These are phyloP conservation scores for Phenganax marumi DNA, from an alignment of 92 coral and sea anemone genomes.

Conservation along the genomic window DNA sequence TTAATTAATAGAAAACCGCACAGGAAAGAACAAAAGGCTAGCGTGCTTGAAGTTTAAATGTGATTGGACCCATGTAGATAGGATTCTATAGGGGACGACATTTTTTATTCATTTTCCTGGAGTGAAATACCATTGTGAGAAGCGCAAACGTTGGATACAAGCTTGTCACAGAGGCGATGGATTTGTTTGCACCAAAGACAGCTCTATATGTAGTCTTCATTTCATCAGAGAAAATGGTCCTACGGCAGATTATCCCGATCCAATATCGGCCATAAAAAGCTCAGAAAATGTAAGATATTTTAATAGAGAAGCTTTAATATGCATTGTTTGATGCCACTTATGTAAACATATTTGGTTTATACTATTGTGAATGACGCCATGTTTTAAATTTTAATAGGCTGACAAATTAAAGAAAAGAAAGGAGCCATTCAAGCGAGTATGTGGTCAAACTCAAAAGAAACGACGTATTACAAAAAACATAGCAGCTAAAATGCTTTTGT, in stretches of 20 bases:
- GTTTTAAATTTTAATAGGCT: too few species aligned
- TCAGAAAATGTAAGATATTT: background rate
- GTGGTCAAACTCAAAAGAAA: too few species aligned
- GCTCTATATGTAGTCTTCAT: slow-evolving; percentile 51
- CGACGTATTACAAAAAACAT: too few species aligned
- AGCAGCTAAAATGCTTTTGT: too few species aligned
- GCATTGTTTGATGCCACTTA: background rate
- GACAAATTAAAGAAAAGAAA: too few species aligned
- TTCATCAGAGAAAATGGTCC: slow-evolving; percentile 63
- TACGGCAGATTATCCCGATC: slow-evolving; percentile 52
- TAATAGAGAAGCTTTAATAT: background rate
- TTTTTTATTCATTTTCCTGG: slow-evolving; percentile 60
- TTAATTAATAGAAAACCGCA: too few species aligned
- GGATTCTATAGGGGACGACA: too few species aligned
- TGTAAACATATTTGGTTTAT: background rate
- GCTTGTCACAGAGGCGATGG: slow-evolving; percentile 58
- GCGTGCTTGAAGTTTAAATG: too few species aligned
- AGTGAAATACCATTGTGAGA: slow-evolving; percentile 51
- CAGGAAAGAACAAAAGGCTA: too few species aligned
- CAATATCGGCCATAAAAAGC: slow-evolving; percentile 2
- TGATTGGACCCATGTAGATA: too few species aligned
- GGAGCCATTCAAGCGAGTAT: too few species aligned
- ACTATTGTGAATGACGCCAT: background rate
- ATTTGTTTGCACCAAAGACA: slow-evolving; percentile 52
- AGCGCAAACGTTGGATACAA: slow-evolving; percentile 53